phyloP scores from a whole-genome alignment of 2,113 vertebrate species.

The Odocoileus hemionus region DNA sequence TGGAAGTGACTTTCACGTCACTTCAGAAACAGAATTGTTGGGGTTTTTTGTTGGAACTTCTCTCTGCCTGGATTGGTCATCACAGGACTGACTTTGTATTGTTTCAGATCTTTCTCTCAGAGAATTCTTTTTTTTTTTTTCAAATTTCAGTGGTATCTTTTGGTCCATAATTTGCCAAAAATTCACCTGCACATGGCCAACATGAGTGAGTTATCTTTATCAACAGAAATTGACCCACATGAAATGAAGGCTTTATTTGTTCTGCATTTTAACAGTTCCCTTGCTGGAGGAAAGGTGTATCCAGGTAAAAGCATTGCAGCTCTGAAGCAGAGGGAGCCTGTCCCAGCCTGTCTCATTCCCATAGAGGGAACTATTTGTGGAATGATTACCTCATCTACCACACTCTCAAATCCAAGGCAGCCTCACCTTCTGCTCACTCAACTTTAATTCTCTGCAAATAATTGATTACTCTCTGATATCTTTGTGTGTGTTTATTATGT shows the following conservation, averaged over 20 bases:
- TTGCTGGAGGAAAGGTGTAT: background rate
- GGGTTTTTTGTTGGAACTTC: background rate
- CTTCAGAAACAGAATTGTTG: no score
- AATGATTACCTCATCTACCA: background rate
- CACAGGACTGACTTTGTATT: background rate
- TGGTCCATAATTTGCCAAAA: background rate
- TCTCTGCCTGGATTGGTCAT: background rate
- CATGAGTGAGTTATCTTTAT: background rate
- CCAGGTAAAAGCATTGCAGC: background rate
- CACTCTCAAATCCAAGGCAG: background rate
- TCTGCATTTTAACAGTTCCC: no score
- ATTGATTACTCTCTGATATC: background rate
- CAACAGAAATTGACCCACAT: no score
- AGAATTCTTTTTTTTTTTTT: background rate
- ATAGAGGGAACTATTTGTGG: background rate
- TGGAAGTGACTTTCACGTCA: no score
- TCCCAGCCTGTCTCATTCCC: background rate
- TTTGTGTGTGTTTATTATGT: background rate
- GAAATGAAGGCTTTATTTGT: no score
- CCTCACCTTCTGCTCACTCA: background rate
- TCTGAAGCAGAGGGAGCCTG: background rate
- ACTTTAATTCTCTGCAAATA: slow-evolving; percentile 10
- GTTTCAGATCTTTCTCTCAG: background rate
- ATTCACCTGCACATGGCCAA: background rate
- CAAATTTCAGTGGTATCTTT: background rate